These are phyloP conservation scores for Sebastes itinus DNA, from an alignment of 2,797 vertebrate genomes.

Conservation along the genomic window DNA sequence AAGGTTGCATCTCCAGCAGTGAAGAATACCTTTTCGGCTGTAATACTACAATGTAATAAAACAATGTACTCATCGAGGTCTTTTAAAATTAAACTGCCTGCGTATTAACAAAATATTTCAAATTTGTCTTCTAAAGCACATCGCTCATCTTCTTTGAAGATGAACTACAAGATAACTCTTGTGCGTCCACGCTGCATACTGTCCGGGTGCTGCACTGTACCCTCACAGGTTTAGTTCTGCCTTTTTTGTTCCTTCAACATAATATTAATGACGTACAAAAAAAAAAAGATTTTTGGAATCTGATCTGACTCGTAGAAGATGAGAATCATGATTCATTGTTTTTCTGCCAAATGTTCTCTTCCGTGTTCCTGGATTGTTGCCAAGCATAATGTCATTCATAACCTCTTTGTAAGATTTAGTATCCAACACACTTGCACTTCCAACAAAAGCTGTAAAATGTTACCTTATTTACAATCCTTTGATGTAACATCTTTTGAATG, in stretches of 20 bases:
- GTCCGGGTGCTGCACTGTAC: neutral
- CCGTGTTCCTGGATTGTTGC: neutral
- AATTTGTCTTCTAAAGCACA: neutral
- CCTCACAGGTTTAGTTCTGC: neutral
- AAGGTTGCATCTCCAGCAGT: neutral
- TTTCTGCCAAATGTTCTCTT: neutral
- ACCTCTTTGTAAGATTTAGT: neutral
- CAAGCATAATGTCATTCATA: neutral
- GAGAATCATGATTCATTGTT: neutral
- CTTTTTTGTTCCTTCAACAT: neutral
- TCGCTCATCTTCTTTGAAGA: neutral
- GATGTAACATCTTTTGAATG: constrained; percentile 15
- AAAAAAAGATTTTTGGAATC: neutral
- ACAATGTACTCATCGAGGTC: neutral
- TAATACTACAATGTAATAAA: neutral
- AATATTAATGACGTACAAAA: neutral
- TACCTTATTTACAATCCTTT: constrained; percentile 3
- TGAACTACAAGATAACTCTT: neutral
- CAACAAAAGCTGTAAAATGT: constrained; percentile 18
- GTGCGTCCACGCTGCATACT: neutral
- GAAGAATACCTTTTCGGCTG: neutral
- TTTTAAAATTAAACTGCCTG: neutral
- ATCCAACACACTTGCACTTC: constrained; percentile 12
- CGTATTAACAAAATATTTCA: neutral
- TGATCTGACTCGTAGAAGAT: neutral